phyloP scores from a whole-genome alignment of 2,113 vertebrate genomes.

The Phalacrocorax carbo region DNA sequence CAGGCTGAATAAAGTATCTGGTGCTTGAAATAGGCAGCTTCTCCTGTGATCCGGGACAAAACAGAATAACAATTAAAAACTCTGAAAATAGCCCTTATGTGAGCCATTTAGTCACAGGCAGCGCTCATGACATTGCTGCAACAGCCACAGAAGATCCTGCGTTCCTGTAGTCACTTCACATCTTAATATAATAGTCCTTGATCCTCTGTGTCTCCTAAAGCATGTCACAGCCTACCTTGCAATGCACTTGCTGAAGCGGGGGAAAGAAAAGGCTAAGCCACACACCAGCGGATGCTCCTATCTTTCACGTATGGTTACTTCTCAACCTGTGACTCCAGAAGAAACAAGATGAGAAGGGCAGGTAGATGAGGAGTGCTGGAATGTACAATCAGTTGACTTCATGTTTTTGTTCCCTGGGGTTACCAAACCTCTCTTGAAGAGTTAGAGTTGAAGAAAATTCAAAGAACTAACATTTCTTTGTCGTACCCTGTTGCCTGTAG shows the following conservation, averaged over 20 bases:
- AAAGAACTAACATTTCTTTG: conserved; percentile 8
- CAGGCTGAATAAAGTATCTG: not conserved
- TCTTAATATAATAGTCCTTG: not conserved
- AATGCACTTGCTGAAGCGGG: not conserved
- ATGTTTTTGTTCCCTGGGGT: conserved; percentile 2
- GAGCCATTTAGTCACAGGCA: not conserved
- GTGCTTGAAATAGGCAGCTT: not conserved
- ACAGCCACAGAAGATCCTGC: not conserved
- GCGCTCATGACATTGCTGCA: not conserved
- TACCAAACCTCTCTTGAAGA: conserved; percentile 10
- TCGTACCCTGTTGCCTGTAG: conserved; percentile 14
- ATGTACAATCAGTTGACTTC: not conserved
- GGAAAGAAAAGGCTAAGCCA: not conserved
- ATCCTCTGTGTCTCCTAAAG: not conserved
- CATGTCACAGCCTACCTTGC: not conserved
- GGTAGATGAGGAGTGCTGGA: not conserved
- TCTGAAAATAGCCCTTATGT: not conserved
- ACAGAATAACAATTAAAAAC: not conserved
- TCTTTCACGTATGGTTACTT: not conserved
- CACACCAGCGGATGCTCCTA: not conserved
- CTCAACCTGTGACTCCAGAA: not conserved
- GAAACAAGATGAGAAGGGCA: not conserved
- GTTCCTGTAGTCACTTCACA: not conserved
- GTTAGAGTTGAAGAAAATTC: conserved; percentile 40
- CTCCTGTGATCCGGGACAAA: not conserved